These are phyloP conservation scores for Antennarius striatus DNA, from an alignment of 2,113 vertebrate genomes.

Conservation along the genomic window DNA sequence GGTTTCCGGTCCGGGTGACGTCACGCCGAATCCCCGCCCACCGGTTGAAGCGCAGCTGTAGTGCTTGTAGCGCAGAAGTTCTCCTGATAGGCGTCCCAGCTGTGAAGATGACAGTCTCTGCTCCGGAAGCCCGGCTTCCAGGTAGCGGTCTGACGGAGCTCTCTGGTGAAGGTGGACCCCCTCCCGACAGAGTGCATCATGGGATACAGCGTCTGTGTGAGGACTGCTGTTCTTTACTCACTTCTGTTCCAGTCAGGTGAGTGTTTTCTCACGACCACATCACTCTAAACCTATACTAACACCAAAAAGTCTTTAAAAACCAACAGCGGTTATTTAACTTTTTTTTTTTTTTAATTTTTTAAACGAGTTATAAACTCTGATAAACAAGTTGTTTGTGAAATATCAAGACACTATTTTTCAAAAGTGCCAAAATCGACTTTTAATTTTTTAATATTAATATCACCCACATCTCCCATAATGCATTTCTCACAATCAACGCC, in stretches of 20 bases:
- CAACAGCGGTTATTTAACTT: too few relatives aligned
- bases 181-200: conserved; percentile 49
- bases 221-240: conserved; percentile 56
- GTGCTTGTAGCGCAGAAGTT: conserved; percentile 21
- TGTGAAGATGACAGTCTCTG: conserved; percentile 54
- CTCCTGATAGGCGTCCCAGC: conserved; percentile 53
- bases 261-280: background rate
- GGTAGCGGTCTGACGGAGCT: conserved; percentile 41
- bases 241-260: conserved; percentile 72
- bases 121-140: conserved; percentile 25
- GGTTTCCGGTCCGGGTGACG: too few relatives aligned
- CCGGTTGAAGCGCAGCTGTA: too few relatives aligned
- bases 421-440: background rate
- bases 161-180: conserved; percentile 32
- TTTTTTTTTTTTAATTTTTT: background rate
- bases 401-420: too few relatives aligned
- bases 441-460: background rate
- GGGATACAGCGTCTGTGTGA: conserved; percentile 59
- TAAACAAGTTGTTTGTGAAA: too few relatives aligned
- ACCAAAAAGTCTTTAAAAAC: too few relatives aligned
- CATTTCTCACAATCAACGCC: too few relatives aligned
- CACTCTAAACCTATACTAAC: too few relatives aligned
- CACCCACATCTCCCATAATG: background rate
- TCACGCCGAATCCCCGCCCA: too few relatives aligned
- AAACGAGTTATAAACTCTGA: background rate